Percentiles rank a stretch among this genome's conserved stretches.
Evolutionary conservation across 2,113 vertebrate species (phyloP).

Genomic region (Nyctereutes procyonoides): DNA sequence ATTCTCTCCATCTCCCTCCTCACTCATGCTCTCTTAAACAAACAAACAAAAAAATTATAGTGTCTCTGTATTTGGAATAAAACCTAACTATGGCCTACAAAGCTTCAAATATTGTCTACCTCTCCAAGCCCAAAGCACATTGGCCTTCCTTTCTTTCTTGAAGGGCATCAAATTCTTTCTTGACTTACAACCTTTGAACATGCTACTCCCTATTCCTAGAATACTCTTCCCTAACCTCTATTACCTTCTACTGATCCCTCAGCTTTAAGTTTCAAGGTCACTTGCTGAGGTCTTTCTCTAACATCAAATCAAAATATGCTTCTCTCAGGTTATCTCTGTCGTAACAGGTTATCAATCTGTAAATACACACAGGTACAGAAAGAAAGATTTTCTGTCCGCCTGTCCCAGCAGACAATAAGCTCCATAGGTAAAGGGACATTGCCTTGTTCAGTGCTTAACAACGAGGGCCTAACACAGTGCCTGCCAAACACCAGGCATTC

Average conservation of each 20-base stretch:
- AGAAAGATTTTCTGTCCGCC: neutral
- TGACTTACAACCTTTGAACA: neutral
- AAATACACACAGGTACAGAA: neutral
- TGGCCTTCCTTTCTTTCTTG: neutral
- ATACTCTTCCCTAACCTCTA: neutral
- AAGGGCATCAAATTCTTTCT: neutral
- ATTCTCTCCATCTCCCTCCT: neutral
- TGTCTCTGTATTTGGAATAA: conserved; percentile 8
- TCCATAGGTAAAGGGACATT: neutral
- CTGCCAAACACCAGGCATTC: neutral
- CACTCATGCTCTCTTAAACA: neutral
- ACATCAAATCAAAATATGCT: conserved; percentile 4
- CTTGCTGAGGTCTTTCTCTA: neutral
- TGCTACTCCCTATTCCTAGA: neutral
- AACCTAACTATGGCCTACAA: conserved; percentile 16
- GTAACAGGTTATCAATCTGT: neutral
- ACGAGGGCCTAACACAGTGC: neutral
- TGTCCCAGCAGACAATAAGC: neutral
- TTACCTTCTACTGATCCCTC: neutral
- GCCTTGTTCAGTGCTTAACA: neutral
- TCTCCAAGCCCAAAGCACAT: neutral
- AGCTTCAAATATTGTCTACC: neutral
- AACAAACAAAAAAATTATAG: neutral
- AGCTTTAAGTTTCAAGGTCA: conserved; percentile 53
- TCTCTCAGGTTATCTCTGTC: conserved; percentile 14